phyloP scores from a whole-genome alignment of 2,113 vertebrate genomes.

The Oenanthe oenanthe region DNA sequence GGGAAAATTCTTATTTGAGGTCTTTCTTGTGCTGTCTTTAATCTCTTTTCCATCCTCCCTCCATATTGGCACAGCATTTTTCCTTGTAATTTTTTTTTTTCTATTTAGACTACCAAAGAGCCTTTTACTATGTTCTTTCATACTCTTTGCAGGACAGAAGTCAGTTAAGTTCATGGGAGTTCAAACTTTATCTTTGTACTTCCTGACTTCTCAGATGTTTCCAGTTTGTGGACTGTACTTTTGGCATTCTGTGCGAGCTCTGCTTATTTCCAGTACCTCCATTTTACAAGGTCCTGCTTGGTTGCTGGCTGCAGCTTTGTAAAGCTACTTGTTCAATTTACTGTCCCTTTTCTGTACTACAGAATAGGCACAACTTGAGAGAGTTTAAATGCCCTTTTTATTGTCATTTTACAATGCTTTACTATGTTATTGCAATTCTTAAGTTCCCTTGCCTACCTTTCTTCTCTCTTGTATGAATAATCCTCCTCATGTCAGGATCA shows the following conservation, averaged over 20 bases:
- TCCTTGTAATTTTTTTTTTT: background rate
- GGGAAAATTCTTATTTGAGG: background rate
- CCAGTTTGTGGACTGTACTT: background rate
- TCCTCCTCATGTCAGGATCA: background rate
- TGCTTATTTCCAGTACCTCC: background rate
- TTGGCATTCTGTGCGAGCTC: background rate
- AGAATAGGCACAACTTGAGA: background rate
- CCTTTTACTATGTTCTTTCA: background rate
- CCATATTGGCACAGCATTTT: background rate
- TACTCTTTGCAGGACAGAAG: background rate
- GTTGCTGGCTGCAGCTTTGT: background rate
- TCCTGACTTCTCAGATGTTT: background rate
- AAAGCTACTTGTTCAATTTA: background rate
- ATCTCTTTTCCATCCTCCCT: background rate
- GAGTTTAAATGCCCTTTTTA: background rate
- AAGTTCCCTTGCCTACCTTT: background rate
- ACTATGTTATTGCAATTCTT: background rate
- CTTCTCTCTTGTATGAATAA: constrained; percentile 1
- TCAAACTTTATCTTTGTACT: background rate
- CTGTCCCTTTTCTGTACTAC: background rate
- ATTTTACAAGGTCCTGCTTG: background rate
- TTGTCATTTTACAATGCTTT: background rate
- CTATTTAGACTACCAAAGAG: background rate
- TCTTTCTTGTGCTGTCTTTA: background rate
- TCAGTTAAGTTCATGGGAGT: background rate